Percentiles rank a stretch among this genome's conserved stretches.
Evolutionary conservation across 2,888 invertebrate species (phyloP).

Genomic region (Pollenia griseotomentosa): DNA sequence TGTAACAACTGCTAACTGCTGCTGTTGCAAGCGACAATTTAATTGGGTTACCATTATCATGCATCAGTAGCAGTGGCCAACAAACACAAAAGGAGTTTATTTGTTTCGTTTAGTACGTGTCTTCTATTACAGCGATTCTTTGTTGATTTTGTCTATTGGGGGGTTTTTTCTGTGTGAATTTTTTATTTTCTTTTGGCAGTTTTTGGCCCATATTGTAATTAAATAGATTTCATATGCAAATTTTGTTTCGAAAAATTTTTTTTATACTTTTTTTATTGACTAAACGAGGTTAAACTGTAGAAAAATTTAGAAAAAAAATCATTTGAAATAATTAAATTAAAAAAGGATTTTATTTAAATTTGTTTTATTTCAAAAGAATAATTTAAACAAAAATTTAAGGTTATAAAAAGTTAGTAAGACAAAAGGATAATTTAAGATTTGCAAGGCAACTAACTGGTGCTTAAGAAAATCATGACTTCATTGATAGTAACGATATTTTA

Average conservation of each 20-base stretch:
- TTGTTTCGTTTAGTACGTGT: constrained; percentile 3
- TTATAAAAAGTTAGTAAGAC: no score
- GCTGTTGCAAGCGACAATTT: constrained; percentile 44
- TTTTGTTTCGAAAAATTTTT: constrained; percentile 12
- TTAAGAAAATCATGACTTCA: no score
- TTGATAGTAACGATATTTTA: no score
- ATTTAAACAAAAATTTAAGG: no score
- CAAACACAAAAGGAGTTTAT: not conserved
- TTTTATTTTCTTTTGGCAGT: constrained; percentile 13
- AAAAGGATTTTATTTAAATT: no score
- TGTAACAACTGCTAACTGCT: not conserved
- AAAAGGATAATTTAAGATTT: no score
- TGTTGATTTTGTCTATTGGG: constrained; percentile 26
- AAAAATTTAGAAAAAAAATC: not conserved
- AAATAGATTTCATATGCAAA: constrained; percentile 33
- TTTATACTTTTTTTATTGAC: not conserved
- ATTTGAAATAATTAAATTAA: not conserved
- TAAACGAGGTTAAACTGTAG: not conserved
- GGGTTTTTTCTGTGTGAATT: not conserved
- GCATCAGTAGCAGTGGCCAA: constrained; percentile 50
- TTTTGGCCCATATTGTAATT: constrained; percentile 39
- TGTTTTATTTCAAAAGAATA: no score
- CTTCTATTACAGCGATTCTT: constrained; percentile 6
- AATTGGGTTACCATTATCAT: constrained; percentile 66
- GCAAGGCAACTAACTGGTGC: no score